Base-by-base conservation (phyloP, 1,140 invertebrate species). In the Bombus balteatus region DNA sequence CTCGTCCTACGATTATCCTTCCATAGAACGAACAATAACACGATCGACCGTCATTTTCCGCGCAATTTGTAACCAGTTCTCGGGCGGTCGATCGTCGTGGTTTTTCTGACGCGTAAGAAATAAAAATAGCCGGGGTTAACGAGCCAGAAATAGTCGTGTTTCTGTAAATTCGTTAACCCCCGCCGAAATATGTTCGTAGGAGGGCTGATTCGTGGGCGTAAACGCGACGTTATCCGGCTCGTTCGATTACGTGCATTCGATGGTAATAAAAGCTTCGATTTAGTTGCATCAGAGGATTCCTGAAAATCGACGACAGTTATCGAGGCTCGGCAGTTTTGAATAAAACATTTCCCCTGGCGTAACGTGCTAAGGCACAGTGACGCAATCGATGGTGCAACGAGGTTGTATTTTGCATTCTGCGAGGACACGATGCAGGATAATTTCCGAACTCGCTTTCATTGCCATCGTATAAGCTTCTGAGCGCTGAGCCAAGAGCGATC, bases 11-110 rank as follows among this genome's bases (percentile, higher is more conserved):
- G 81, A 77, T 79, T 83, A 66, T 75, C 76, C 59, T 62, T 77
- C 72, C 70, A n/a, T 62, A 65, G 88, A 83, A 81, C 84, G 90
- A 89, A 77, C 89, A 90, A 89, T 87, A 75, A 85, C 88, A 2
- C n/a, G 89, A 90, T 91, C 83, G 83, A 72, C 76, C 86, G 87
- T 91, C 87, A 78, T 91, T 91, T 91, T 87, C 87, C 65, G 53
- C 53, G 81, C 82, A 85, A 88, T 90, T 90, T 89, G 87, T 85
- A 83, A 57, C 57, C 66, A 53, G 59, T 73, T 62, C 43, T 57
- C 39, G 72, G 34, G 53, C 37, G 32, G n/a, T 10, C 43, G 43
- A 62, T 34, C 34, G n/a, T 34, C 41, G 8, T 10, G 62, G 43
- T 53, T 76, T 41, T 66, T 65, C 25, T 8, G 53, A 3, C 57